Percentiles rank a stretch among this genome's conserved stretches.
Evolutionary conservation across 2,888 invertebrate genomes (phyloP).

Genomic region (Microdon myrmicae): DNA sequence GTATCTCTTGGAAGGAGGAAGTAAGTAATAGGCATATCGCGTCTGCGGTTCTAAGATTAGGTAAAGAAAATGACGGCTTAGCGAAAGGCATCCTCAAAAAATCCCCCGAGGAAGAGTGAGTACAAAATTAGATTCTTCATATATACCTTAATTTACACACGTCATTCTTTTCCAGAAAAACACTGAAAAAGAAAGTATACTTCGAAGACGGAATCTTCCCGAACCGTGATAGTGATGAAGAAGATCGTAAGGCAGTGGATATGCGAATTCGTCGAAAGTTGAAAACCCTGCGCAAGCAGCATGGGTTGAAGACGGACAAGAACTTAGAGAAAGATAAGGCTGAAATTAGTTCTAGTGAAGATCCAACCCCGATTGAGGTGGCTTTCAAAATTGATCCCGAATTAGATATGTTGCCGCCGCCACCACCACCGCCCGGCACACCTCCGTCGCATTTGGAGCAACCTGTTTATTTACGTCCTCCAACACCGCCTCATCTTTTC

Average conservation of each 20-base stretch:
- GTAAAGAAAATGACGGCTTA: conserved; percentile 54
- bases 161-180: conserved; percentile 54
- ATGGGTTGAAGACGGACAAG: conserved; percentile 44
- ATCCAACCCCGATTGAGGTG: conserved; percentile 11
- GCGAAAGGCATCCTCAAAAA: conserved; percentile 56
- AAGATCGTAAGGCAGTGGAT: conserved; percentile 59
- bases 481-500: conserved; percentile 57
- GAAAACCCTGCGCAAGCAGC: conserved; percentile 54
- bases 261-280: conserved; percentile 57
- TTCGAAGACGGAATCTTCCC: conserved; percentile 63
- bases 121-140: conserved; percentile 4
- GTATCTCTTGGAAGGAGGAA: conserved; percentile 57
- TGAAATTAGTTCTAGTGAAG: conserved; percentile 11
- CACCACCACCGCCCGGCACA: conserved; percentile 58
- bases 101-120: conserved; percentile 53
- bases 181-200: conserved; percentile 60
- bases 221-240: conserved; percentile 61
- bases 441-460: conserved; percentile 59
- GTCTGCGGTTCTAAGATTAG: conserved; percentile 55
- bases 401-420: conserved; percentile 56
- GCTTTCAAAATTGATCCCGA: conserved; percentile 56
- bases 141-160: not conserved
- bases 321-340: conserved; percentile 40
- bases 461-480: conserved; percentile 58
- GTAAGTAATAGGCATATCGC: conserved; percentile 56